Evolutionary conservation across 2,888 invertebrate species (phyloP).

Genomic region (Neelides folsomi): DNA sequence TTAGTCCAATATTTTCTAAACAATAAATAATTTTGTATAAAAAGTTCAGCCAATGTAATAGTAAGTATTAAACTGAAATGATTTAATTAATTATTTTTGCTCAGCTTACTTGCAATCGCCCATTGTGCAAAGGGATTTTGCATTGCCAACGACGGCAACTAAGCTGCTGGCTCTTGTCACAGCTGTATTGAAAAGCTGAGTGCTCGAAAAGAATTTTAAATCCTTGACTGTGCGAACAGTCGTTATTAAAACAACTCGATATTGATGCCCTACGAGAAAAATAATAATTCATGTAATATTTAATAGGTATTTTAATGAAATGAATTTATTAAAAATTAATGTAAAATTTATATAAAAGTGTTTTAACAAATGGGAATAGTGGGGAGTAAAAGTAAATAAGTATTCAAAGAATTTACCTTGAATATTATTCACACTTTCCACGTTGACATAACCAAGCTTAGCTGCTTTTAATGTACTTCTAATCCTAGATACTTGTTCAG

Average conservation of each 20-base stretch:
- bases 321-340: no score
- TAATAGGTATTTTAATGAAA: no score
- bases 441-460: conserved; percentile 58
- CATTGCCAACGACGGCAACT: conserved; percentile 71
- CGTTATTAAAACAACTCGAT: conserved; percentile 64
- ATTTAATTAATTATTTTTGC: no score
- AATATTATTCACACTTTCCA: conserved; percentile 67
- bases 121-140: conserved; percentile 62
- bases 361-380: no score
- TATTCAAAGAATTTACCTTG: conserved; percentile 46
- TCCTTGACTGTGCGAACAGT: conserved; percentile 61
- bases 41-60: no score
- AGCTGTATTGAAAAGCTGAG: conserved; percentile 65
- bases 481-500: conserved; percentile 62
- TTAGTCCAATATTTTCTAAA: conserved; percentile 61
- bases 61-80: no score
- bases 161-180: conserved; percentile 67
- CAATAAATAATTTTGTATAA: conserved; percentile 11
- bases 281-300: conserved; percentile 1
- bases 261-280: conserved; percentile 51
- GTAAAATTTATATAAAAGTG: no score
- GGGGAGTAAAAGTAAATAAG: neutral
- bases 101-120: conserved; percentile 51
- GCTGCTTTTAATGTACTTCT: conserved; percentile 59
- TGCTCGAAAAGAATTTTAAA: conserved; percentile 67